These are phyloP conservation scores for Sarcoramphus papa DNA, from an alignment of 2,797 vertebrate genomes.

Conservation along the genomic window DNA sequence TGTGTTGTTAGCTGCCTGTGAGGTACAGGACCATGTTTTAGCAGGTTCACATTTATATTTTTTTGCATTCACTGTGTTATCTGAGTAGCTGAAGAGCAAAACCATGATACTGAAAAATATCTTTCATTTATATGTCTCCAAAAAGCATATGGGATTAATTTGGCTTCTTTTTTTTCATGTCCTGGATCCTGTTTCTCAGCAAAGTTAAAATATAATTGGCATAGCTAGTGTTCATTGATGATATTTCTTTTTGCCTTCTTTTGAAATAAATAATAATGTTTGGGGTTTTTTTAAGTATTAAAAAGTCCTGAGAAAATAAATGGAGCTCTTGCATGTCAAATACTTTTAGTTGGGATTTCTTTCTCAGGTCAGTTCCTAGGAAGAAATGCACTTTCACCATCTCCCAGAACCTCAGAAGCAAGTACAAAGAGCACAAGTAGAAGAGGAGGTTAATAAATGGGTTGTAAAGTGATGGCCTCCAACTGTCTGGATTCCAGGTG, in stretches of 20 bases:
- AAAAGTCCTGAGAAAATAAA: slow-evolving; percentile 34
- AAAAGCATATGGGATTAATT: background rate
- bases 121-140: background rate
- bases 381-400: background rate
- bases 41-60: background rate
- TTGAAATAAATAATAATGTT: background rate
- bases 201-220: background rate
- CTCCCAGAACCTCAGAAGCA: background rate
- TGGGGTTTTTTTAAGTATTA: background rate
- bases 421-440: background rate
- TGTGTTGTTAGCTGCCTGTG: background rate
- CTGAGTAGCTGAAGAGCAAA: background rate
- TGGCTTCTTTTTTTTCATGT: background rate
- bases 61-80: background rate
- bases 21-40: background rate
- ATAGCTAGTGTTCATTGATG: background rate
- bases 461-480: background rate
- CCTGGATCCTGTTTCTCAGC: background rate
- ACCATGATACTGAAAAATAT: background rate
- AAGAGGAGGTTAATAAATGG: background rate
- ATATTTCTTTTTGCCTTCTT: background rate
- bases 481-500: background rate
- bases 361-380: background rate
- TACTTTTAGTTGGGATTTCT: background rate
- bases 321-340: background rate